Evolutionary conservation across 2,888 invertebrate species (phyloP), one percentile per base, ranked within the genome.

Genomic region (Drosophila nigritarsus): DNA sequence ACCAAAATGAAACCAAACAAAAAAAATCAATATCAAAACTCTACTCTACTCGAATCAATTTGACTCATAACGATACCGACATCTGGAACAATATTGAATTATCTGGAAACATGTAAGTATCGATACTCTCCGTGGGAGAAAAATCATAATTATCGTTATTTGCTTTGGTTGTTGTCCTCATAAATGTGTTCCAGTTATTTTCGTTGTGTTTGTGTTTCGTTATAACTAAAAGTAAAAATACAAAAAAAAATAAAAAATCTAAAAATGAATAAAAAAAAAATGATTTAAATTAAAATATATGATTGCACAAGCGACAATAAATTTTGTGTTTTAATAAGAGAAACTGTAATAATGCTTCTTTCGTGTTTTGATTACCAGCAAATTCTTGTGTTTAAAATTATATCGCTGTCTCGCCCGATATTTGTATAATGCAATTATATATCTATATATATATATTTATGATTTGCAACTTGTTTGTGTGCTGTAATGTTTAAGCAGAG

Each of bases 401-500:
- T 82, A 78, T 82, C 78, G 70, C 70, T 83, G 80, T 78, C 72
- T 75, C 84, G 82, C 80, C 77, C 70, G 66, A 81, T 74, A 63
- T 62, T 62, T 75, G 53, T 76, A 77, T 60, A 62, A 48, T 65
- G 63, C 63, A 63, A 70, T 77, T 71, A 67, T 81, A 77, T 70
- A 70, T 66, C 29, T 67, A 65, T 68, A 53, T 58, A 55, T 58
- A 55, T 65, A 64, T 58, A 55, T 65, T 85, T 82, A 56, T 83
- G 34, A 74, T 76, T 84, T 83, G 84, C 82, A 60, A 80, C 51
- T 83, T 84, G 70, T 82, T 79, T 82, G 80, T 84, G 83, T 87
- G 90, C 91, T 91, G 91, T 89, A 90, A 91, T 91, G 90, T 91
- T 89, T 86, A 82, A 86, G 88, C 87, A 90, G 91, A 91, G 91